Percentiles rank a stretch among this genome's conserved stretches.
Evolutionary conservation across 23 tunicate species (phyloP).

Genomic region (Trididemnum nubilum): DNA sequence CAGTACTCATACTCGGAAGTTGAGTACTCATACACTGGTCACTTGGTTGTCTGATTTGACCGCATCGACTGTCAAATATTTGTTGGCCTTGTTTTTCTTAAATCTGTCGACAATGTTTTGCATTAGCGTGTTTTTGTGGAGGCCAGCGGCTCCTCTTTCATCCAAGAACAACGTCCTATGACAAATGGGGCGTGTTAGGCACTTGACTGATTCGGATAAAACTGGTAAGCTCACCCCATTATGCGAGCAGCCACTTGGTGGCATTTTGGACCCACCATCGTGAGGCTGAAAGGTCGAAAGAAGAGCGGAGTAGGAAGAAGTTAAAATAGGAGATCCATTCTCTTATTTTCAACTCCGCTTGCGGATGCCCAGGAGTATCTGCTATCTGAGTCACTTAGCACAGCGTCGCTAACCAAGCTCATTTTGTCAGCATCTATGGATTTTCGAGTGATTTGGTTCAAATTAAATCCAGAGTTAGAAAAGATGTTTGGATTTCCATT

Average conservation of each 20-base stretch:
- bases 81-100: neutral
- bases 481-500: neutral
- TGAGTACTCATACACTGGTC: too few relatives aligned
- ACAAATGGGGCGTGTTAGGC: conserved; percentile 84
- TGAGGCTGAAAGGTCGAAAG: conserved; percentile 19
- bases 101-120: conserved; percentile 53
- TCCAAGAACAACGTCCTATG: conserved; percentile 77
- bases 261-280: neutral
- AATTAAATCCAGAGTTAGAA: too few relatives aligned
- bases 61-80: neutral
- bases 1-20: too few relatives aligned
- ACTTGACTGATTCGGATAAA: conserved; percentile 68
- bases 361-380: conserved; percentile 66
- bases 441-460: neutral
- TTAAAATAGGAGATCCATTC: conserved; percentile 5
- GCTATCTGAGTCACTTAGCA: conserved; percentile 90
- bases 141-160: conserved; percentile 72
- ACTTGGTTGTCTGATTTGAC: neutral
- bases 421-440: conserved; percentile 55
- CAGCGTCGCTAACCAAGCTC: conserved; percentile 62
- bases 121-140: conserved; percentile 45
- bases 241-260: neutral
- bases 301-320: conserved; percentile 9
- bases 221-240: conserved; percentile 57
- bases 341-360: neutral